Base-by-base conservation (phyloP, 2,113 vertebrate species). In the Austrofundulus limnaeus region DNA sequence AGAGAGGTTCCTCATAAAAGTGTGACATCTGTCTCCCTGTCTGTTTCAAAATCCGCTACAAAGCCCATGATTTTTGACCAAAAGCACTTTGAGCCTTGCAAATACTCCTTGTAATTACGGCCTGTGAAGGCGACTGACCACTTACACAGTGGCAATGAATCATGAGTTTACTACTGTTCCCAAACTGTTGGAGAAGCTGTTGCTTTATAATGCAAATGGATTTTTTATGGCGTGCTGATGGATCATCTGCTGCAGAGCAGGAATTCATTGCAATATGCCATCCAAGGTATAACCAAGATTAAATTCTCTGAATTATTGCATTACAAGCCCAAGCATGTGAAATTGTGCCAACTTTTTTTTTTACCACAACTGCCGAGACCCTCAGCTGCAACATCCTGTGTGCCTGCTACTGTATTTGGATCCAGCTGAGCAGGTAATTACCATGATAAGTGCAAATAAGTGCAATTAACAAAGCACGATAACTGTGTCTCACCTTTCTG, bases 401-500 rank as follows among this genome's bases (percentile, higher is more conserved):
- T 66, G 61, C 64, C 50, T 59, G 46, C 59, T 78, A 70, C 66
- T 81, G 68, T 75, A 65, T 77, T 85, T 81, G 56, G 68, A 65
- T 70, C 76, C 75, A 61, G 61, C 47, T 43, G 58, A 63, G 71
- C 47, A 72, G 70, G 52, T 83, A 68, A 80, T 87, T 87, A 64
- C 61, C 57, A 67, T 78, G 75, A 83, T 72, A 78, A 79, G 70
- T 78, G 73, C 79, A 79, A 89, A 85, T 81, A 82, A 87, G 79
- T 74, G 82, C 77, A 89, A 88, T 90, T 92, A 89, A 76, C 78
- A 81, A 84, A 83, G 72, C 81, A 78, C 60, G 58, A 69, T 75
- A 85, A 87, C 85, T 86, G 76, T 66, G 61, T 71, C 56, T 45
- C 21, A 1, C 67, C 58, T 65, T 48, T 64, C 17, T 48, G 49